These are phyloP conservation scores for Diacarnus erythraeanus DNA, from an alignment of 37 sponge, comb jelly and placozoan genomes.

Conservation along the genomic window DNA sequence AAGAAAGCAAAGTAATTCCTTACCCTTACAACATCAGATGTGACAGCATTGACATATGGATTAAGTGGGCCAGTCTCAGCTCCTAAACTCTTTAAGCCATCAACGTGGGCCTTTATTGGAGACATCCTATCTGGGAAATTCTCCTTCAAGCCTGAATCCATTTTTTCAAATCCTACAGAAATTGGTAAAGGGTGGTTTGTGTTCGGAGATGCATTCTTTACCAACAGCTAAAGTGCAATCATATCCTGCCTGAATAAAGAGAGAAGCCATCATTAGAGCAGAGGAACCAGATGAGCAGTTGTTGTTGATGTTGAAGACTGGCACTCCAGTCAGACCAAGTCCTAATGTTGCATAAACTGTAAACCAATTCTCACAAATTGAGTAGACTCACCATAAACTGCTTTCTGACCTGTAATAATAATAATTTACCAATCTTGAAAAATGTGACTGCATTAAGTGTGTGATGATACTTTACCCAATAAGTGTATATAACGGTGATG, in stretches of 20 bases:
- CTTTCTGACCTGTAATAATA: slow-evolving; percentile 52
- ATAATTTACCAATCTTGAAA: background rate
- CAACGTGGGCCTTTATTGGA: slow-evolving; percentile 55
- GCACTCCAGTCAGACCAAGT: slow-evolving; percentile 57
- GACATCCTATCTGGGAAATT: slow-evolving; percentile 66
- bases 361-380: background rate
- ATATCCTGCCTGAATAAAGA: slow-evolving; percentile 47
- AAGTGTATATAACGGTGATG: too few relatives aligned
- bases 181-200: background rate
- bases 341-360: slow-evolving; percentile 8
- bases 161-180: slow-evolving; percentile 78
- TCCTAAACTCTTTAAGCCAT: slow-evolving; percentile 44
- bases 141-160: slow-evolving; percentile 66
- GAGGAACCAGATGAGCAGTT: slow-evolving; percentile 78
- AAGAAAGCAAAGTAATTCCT: too few relatives aligned
- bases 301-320: slow-evolving; percentile 82
- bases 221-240: slow-evolving; percentile 72
- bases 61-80: slow-evolving; percentile 52
- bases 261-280: slow-evolving; percentile 66
- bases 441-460: too few relatives aligned
- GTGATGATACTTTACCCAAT: too few relatives aligned
- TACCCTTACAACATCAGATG: slow-evolving; percentile 72
- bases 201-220: background rate
- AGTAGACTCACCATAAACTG: slow-evolving; percentile 52
- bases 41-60: slow-evolving; percentile 57